A percentile compares a stretch with the other conserved stretches of the same genome.
phyloP scores from a whole-genome alignment of 2,888 invertebrate species.

The Tachina fera region DNA sequence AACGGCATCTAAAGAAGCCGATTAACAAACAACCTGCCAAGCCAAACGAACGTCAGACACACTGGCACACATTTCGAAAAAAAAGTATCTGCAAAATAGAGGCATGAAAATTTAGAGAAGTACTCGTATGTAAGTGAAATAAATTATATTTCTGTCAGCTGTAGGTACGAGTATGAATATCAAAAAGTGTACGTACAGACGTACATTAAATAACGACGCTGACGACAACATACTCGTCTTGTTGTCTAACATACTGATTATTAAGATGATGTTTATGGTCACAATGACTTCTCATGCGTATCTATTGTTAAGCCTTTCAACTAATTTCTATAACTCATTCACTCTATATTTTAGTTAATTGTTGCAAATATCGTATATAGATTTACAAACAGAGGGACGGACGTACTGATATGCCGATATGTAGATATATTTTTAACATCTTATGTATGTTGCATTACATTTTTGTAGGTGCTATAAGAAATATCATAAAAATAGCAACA shows the following conservation, averaged over 20 bases:
- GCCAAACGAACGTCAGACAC: conserved; percentile 23
- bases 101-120: no score
- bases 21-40: conserved; percentile 32
- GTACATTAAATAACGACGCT: conserved; percentile 36
- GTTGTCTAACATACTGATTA: conserved; percentile 15
- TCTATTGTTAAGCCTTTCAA: conserved; percentile 49
- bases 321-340: conserved; percentile 35
- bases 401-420: conserved; percentile 1
- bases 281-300: conserved; percentile 60
- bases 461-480: conserved; percentile 6
- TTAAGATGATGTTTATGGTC: conserved; percentile 25
- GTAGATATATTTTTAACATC: neutral
- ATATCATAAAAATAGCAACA: neutral
- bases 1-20: conserved; percentile 33
- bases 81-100: no score
- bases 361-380: conserved; percentile 15
- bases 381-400: neutral
- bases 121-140: no score
- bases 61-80: conserved; percentile 35
- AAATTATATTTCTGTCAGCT: no score
- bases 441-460: conserved; percentile 3
- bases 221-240: neutral
- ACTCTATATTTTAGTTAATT: conserved; percentile 41
- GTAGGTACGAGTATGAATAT: no score
- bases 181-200: neutral